These are phyloP conservation scores for Apodemia mormo DNA, from an alignment of 2,888 invertebrate genomes.

Conservation along the genomic window DNA sequence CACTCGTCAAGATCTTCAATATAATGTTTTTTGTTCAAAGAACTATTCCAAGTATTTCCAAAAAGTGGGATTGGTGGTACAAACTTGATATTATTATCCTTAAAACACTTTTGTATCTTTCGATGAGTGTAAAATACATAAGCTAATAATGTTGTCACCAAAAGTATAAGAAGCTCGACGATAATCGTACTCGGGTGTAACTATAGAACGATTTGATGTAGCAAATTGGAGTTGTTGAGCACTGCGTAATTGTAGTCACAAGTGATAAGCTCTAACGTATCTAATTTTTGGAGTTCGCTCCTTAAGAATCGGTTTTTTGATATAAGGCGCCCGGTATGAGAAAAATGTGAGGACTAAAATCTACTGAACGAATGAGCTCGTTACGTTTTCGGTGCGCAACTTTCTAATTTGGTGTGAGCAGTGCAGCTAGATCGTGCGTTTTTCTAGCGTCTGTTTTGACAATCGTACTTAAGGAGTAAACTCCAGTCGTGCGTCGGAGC, in stretches of 20 bases:
- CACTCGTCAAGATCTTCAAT: constrained; percentile 52
- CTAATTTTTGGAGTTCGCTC: background rate
- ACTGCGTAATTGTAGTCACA: background rate
- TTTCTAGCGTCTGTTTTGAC: no score
- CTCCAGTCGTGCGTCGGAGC: no score
- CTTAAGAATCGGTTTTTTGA: no score
- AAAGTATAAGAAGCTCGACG: constrained; percentile 54
- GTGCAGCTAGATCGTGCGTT: no score
- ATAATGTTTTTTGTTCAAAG: constrained; percentile 48
- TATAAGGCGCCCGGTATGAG: no score
- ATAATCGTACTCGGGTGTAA: constrained; percentile 49
- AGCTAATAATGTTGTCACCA: constrained; percentile 46
- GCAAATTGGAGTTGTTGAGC: background rate
- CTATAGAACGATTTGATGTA: background rate
- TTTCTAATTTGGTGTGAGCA: no score
- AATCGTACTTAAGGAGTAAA: no score
- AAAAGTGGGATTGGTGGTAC: constrained; percentile 58
- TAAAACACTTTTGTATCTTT: constrained; percentile 48
- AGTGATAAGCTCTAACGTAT: background rate
- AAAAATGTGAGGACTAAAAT: no score
- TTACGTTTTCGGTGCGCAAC: no score
- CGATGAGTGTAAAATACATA: constrained; percentile 51
- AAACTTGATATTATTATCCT: constrained; percentile 52
- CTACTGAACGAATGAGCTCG: no score
- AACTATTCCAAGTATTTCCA: constrained; percentile 52